Base-by-base conservation (phyloP, 1,140 invertebrate species). In the Babylonia areolata region DNA sequence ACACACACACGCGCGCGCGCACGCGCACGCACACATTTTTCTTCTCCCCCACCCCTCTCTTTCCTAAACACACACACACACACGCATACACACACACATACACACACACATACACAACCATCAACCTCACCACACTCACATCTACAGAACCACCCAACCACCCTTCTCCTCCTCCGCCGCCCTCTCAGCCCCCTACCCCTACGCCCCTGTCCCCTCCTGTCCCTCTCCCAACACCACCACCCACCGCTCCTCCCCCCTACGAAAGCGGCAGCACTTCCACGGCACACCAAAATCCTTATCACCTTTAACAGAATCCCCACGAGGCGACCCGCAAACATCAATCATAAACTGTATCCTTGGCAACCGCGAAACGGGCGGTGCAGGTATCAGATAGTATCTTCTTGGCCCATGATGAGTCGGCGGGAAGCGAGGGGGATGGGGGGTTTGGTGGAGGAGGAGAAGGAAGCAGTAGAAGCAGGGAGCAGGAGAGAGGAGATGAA, bases 261-360 rank as follows among this genome's bases (percentile, higher is more conserved):
- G 37, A 17, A 2, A 0, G 15, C 35, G 5, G 23, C 37, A 20
- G 15, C 73, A 12, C 77, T 23, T 3, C 35, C 40, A 42, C n/a
- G n/a, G n/a, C n/a, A n/a, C n/a, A n/a, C n/a, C n/a, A n/a, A n/a
- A n/a, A 0, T 79, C 11, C 46, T 33, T 54, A 31, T 80, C 42
- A 54, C 23, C 31, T 40, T 54, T n/a, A 33, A 42, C 51, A 15
- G 54, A 33, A 15, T 39, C 40, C 78, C 40, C 73, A 75, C 73
- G 37, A 31, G 46, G 28, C 40, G 40, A 80, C 78, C 40, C 46
- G 40, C 40, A 80, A 58, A 40, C 78, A 80, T 80, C 78, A 80
- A 80, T 80, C 78, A 80, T 80, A 80, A 80, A 75, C 73, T n/a
- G 78, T 80, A 51, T n/a, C 78, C 78, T 54, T 58, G 78, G 78